phyloP scores from a whole-genome alignment of 2,113 vertebrate genomes.

The Hippopotamus amphibius region DNA sequence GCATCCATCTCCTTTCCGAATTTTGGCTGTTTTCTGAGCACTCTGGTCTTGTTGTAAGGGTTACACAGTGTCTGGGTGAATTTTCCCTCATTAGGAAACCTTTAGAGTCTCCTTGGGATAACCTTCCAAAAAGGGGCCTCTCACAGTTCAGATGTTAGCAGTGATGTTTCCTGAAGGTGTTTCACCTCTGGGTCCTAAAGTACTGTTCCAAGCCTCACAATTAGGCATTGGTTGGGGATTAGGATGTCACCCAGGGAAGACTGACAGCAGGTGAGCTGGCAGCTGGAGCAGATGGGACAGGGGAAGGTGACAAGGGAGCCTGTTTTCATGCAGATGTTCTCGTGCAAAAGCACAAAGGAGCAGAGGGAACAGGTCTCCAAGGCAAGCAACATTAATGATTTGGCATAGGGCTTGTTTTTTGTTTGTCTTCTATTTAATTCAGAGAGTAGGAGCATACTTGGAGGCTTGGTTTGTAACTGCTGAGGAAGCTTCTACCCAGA shows the following conservation, averaged over 20 bases:
- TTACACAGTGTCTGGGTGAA: conserved; percentile 24
- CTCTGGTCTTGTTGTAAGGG: conserved; percentile 9
- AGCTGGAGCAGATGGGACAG: conserved; percentile 66
- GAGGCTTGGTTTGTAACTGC: neutral
- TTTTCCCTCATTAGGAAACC: conserved; percentile 43
- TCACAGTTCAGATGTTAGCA: neutral
- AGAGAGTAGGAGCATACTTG: neutral
- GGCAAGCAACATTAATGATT: neutral
- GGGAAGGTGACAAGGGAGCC: conserved; percentile 45
- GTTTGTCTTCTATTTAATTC: conserved; percentile 36
- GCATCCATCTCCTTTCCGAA: neutral
- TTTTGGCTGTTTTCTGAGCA: conserved; percentile 31
- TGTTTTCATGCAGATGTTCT: conserved; percentile 50
- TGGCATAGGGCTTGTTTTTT: neutral
- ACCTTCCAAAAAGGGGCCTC: neutral
- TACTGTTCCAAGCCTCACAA: neutral
- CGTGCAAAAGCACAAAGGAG: neutral
- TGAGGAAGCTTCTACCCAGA: neutral
- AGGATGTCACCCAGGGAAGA: neutral
- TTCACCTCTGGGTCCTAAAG: neutral
- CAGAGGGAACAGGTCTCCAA: neutral
- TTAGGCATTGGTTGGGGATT: conserved; percentile 23
- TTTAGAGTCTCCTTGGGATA: neutral
- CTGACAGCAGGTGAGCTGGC: conserved; percentile 59
- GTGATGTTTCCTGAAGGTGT: conserved; percentile 31